These are phyloP conservation scores for Channallabes apus DNA, from an alignment of 2,797 vertebrate genomes.

Conservation along the genomic window DNA sequence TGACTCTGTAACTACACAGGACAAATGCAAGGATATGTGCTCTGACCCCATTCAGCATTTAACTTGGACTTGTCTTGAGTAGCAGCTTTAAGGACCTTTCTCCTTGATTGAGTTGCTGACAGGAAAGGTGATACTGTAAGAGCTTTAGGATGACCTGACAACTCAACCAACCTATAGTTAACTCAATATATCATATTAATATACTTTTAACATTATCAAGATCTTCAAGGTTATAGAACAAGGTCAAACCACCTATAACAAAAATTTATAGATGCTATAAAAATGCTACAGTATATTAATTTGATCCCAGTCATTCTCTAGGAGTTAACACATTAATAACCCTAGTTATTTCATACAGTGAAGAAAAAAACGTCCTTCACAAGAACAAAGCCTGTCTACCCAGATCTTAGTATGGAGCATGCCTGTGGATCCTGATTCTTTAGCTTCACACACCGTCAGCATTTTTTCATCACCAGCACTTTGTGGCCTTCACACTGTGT, in stretches of 20 bases:
- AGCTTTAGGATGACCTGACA: background rate
- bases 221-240: background rate
- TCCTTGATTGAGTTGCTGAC: background rate
- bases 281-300: background rate
- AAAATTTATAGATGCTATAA: background rate
- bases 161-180: background rate
- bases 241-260: constrained; percentile 1
- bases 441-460: constrained; percentile 42
- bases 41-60: background rate
- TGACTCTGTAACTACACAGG: background rate
- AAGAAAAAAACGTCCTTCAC: background rate
- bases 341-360: background rate
- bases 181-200: background rate
- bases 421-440: constrained; percentile 21
- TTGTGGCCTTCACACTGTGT: constrained; percentile 36
- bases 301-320: constrained; percentile 14
- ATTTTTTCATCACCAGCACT: constrained; percentile 30
- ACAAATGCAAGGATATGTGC: background rate
- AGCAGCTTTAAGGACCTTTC: background rate
- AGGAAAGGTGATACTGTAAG: background rate
- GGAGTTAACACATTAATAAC: background rate
- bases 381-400: background rate
- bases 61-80: background rate
- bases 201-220: background rate
- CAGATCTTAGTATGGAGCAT: constrained; percentile 6